Base-by-base conservation (phyloP, 2,797 vertebrate genomes). In the Amphiprion clarkii region DNA sequence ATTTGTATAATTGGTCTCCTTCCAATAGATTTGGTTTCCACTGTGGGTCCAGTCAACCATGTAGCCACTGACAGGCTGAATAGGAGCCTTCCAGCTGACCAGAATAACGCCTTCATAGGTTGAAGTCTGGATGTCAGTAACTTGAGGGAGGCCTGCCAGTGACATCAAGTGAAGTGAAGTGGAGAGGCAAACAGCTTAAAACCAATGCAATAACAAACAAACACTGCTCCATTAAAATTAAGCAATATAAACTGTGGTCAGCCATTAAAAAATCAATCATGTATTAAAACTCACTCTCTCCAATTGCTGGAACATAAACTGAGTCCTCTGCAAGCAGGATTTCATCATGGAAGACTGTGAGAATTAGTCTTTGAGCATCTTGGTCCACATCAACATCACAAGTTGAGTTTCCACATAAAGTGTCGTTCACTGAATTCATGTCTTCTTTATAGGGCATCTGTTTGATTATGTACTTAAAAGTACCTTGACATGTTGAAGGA, bases 11-110 rank as follows among this genome's bases (percentile, higher is more conserved):
- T 62, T 52, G 42, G 46, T 93, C 80, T 91, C 60, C 44, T 60
- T 85, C 92, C 93, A 95, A 2, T 67, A 3, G 71, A 86, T 90
- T 1, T 70, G 67, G 77, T 56, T 39, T 52, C 87, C 88, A 53
- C 85, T 8, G 10, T 79, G 71, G 49, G 88, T 93, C 93, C 93
- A 95, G 76, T 94, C 90, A 6, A 95, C 81, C 71, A 94, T 61
- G 71, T 93, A 95, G 42, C 67, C 67, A 4, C 72, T 79, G 69
- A 83, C 85, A 1, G 77, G 74, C 49, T 57, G 40, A 29, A 0
- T 3, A 17, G 91, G 88, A 67, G 86, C 71, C 5, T 57, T 81
- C 94, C 94, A 95, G 39, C 21, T 85, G n/a, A 94, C 76, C 11
- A 57, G 27, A 66, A 93, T 73, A 16, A 46, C 12, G 0, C 85